Evolutionary conservation across 2,888 invertebrate genomes (phyloP).

Genomic region (Dilophus febrilis): DNA sequence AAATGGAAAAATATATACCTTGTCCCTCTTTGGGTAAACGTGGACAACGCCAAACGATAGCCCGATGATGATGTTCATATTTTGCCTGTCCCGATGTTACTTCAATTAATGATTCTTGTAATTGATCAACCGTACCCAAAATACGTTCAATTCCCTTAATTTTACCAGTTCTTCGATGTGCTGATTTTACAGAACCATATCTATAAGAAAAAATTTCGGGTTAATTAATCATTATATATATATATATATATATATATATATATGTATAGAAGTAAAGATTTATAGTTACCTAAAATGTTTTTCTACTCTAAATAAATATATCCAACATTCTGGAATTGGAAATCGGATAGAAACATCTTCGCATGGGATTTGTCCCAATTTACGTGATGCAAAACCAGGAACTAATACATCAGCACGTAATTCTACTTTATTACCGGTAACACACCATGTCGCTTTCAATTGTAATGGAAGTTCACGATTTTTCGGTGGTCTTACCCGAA

Average conservation of each 20-base stretch:
- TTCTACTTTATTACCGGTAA: slow-evolving; percentile 81
- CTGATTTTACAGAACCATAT: slow-evolving; percentile 92
- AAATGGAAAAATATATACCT: slow-evolving; percentile 39
- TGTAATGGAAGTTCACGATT: slow-evolving; percentile 94
- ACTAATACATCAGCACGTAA: slow-evolving; percentile 89
- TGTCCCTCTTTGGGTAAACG: slow-evolving; percentile 96
- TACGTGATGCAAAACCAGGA: slow-evolving; percentile 90
- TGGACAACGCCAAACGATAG: slow-evolving; percentile 97
- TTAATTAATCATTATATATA: not conserved
- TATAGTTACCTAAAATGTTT: slow-evolving; percentile 59
- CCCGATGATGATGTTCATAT: slow-evolving; percentile 94
- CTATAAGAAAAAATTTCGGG: slow-evolving; percentile 26
- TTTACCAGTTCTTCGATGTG: slow-evolving; percentile 73
- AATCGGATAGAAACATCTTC: slow-evolving; percentile 93
- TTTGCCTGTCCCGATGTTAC: slow-evolving; percentile 94
- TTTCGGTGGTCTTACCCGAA: slow-evolving; percentile 85
- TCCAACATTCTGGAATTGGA: slow-evolving; percentile 99
- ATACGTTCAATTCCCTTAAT: slow-evolving; percentile 86
- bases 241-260: not conserved
- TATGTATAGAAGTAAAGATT: not conserved
- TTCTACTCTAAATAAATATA: slow-evolving; percentile 95
- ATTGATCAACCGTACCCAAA: slow-evolving; percentile 75
- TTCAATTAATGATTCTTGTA: slow-evolving; percentile 85
- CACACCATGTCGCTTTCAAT: slow-evolving; percentile 76
- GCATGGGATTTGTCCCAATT: slow-evolving; percentile 89